Base-by-base conservation (phyloP, 2,797 vertebrate species). In the Nyctibius grandis region DNA sequence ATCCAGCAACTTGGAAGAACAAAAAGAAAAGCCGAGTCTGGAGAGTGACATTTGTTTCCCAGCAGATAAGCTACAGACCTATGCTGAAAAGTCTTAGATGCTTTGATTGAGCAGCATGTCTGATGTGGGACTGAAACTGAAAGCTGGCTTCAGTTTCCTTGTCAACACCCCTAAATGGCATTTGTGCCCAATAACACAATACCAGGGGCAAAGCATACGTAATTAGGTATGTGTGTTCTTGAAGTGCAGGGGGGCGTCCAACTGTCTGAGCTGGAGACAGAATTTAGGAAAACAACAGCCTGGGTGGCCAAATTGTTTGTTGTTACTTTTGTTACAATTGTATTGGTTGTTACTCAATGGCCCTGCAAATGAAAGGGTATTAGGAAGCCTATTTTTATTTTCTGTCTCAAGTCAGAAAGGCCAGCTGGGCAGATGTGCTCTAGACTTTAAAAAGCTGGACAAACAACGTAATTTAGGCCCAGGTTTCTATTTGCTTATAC, bases 41-140 rank as follows among this genome's bases (percentile, higher is more conserved):
- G 34, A 87, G 42, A 87, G 25, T 68, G 44, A 18, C 38, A 54
- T 72, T 91, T 90, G 8, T 91, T 92, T 92, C 36, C 33, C 34
- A 36, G 51, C 34, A 86, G 45, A 88, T 92, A 78, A 91, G 5
- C 50, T 77, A n/a, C 31, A 91, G 48, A 63, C 25, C 36, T 74
- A 15, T 0, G 3, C 40, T 90, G 79, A 77, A 92, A 94, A 92
- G 33, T 53, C 73, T 92, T 75, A 54, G 57, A 33, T 84, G 70
- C 42, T 85, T 85, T 88, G 68, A 83, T 54, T 85, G 85, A 92
- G 51, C 51, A 93, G 70, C 60, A 23, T 79, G 57, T 89, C 77
- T 88, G 80, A 89, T 91, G 50, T 15, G 89, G 92, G 88, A 69
- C 77, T 90, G 84, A 95, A 95, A 89, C 89, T 81, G 85, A 95